Evolutionary conservation across 2,113 vertebrate species (phyloP).

Genomic region (Odontophorus gujanensis): DNA sequence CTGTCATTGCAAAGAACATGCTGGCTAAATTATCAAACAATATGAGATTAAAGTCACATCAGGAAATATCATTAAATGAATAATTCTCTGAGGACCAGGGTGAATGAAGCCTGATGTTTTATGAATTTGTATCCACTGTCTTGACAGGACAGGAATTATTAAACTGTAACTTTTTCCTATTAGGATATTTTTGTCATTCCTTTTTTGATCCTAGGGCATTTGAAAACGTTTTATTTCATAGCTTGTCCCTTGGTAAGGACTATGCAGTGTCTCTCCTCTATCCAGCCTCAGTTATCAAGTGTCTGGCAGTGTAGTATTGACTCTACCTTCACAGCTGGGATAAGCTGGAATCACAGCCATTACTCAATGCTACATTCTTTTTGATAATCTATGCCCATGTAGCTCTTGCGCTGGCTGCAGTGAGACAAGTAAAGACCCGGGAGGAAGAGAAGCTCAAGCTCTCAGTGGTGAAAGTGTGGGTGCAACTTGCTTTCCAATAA

Average conservation of each 20-base stretch:
- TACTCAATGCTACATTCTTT: background rate
- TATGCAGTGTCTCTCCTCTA: background rate
- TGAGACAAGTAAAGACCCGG: background rate
- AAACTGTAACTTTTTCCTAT: background rate
- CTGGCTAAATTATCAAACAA: background rate
- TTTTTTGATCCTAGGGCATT: background rate
- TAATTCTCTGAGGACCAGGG: background rate
- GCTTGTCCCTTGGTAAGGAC: background rate
- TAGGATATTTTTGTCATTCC: background rate
- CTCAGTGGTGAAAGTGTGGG: background rate
- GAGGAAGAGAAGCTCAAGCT: background rate
- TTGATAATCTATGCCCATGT: background rate
- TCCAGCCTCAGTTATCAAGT: background rate
- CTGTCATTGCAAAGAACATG: background rate
- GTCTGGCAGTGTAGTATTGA: background rate
- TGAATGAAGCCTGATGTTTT: background rate
- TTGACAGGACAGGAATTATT: background rate
- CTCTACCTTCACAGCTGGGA: background rate
- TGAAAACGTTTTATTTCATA: background rate
- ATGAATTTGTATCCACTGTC: background rate
- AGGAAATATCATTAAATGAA: background rate
- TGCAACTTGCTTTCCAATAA: background rate
- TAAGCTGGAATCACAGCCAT: background rate
- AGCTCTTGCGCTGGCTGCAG: background rate
- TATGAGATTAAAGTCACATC: background rate